Conservation (phyloP, 2,113 vertebrate genomes). For the Oriolus oriolus region DNA sequence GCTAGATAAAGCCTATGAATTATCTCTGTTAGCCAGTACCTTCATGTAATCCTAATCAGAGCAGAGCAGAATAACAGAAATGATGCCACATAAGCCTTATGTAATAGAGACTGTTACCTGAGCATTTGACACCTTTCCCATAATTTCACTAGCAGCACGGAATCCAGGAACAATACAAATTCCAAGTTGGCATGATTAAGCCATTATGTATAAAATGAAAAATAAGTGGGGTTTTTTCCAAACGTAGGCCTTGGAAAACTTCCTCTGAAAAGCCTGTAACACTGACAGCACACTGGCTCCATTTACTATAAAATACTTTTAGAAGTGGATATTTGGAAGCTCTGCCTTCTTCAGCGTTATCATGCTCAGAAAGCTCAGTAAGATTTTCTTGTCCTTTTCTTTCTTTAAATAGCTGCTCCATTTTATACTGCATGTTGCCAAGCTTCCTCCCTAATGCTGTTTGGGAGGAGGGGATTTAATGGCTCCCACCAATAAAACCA, state of each 20-base stretch:
- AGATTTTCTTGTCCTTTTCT: neutral
- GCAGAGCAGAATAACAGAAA: neutral
- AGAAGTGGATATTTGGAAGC: neutral
- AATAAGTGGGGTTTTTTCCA: neutral
- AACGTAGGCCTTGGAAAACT: neutral
- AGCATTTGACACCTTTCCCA: neutral
- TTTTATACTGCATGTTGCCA: neutral
- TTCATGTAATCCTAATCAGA: neutral
- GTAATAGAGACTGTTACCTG: neutral
- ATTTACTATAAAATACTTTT: neutral
- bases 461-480: neutral
- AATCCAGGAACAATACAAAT: neutral
- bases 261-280: neutral
- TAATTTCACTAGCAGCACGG: neutral
- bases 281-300: fast-evolving
- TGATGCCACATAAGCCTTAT: fast-evolving
- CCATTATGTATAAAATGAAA: neutral
- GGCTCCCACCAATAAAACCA: conserved; percentile 9
- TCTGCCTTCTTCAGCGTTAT: neutral
- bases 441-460: neutral
- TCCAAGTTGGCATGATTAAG: neutral
- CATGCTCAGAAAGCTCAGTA: neutral
- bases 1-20: neutral
- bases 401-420: conserved; percentile 39
- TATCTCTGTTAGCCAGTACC: neutral